phyloP scores from a whole-genome alignment of 2,888 invertebrate genomes.

The Ornithoptera alexandrae region DNA sequence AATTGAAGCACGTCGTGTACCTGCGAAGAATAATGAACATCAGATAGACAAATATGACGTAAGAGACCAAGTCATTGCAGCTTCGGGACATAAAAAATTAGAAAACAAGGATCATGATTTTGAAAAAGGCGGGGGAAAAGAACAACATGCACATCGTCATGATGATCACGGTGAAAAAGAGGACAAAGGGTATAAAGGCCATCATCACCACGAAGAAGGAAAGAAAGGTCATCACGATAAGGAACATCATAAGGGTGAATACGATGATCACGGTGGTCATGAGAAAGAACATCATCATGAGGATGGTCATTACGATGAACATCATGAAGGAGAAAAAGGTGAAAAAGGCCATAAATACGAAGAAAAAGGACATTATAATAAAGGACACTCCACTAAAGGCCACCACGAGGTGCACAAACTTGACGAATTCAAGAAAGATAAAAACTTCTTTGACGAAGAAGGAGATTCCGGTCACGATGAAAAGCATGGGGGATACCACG shows the following conservation, averaged over 20 bases:
- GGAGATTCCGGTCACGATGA: conserved; percentile 90
- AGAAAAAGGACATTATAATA: conserved; percentile 87
- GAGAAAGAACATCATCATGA: conserved; percentile 83
- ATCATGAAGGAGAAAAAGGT: conserved; percentile 83
- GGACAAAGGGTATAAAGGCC: conserved; percentile 85
- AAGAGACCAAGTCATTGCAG: conserved; percentile 63
- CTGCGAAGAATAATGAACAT: conserved; percentile 42
- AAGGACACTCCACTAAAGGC: conserved; percentile 92
- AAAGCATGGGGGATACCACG: conserved; percentile 89
- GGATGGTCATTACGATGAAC: conserved; percentile 83
- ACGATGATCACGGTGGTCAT: conserved; percentile 81
- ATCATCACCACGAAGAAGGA: conserved; percentile 84
- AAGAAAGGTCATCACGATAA: conserved; percentile 88
- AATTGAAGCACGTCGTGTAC: conserved; percentile 54
- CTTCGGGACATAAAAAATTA: conserved; percentile 72
- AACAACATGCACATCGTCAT: conserved; percentile 83
- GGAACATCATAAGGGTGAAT: conserved; percentile 82
- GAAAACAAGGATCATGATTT: conserved; percentile 70
- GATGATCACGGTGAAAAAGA: conserved; percentile 84
- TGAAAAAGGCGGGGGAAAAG: conserved; percentile 84
- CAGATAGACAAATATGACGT: conserved; percentile 40
- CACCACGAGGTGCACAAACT: conserved; percentile 91
- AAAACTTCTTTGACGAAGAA: conserved; percentile 92
- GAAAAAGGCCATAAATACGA: conserved; percentile 83
- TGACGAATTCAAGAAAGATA: conserved; percentile 92